phyloP scores from a whole-genome alignment of 2,888 invertebrate species.

The Tetragonisca angustula region DNA sequence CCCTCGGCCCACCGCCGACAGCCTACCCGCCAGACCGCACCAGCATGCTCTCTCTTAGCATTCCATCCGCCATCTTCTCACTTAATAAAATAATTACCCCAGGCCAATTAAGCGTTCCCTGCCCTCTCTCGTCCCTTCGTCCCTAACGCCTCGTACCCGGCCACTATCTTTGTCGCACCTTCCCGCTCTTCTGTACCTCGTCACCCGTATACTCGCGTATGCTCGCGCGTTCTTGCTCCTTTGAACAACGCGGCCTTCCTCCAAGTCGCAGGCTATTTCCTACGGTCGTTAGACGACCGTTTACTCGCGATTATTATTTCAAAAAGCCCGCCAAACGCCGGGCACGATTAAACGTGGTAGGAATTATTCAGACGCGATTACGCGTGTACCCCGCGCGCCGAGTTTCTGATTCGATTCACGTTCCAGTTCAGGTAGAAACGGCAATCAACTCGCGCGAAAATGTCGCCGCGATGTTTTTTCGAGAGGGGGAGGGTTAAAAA shows the following conservation, averaged over 20 bases:
- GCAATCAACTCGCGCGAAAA: no score
- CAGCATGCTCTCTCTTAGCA: constrained; percentile 78
- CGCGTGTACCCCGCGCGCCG: background rate
- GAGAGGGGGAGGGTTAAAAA: background rate
- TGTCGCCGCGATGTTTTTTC: background rate
- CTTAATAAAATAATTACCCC: constrained; percentile 84
- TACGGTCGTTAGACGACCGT: constrained; percentile 37
- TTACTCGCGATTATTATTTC: constrained; percentile 48
- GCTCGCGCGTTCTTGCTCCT: constrained; percentile 10
- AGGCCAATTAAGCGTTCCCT: constrained; percentile 82
- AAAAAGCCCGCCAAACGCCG: constrained; percentile 29
- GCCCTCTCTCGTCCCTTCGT: constrained; percentile 44
- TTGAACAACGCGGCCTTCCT: constrained; percentile 5
- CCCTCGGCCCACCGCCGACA: constrained; percentile 48
- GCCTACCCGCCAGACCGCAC: constrained; percentile 70
- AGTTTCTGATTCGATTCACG: background rate
- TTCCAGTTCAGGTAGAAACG: no score
- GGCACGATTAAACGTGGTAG: constrained; percentile 18
- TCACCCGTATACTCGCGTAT: constrained; percentile 7
- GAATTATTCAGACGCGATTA: constrained; percentile 34
- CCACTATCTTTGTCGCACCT: background rate
- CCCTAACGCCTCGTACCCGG: background rate
- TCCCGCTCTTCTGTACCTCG: background rate
- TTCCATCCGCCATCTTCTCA: constrained; percentile 84
- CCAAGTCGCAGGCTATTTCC: constrained; percentile 13